Evolutionary conservation across 1,140 invertebrate species (phyloP).

Genomic region (Drosophila mauritiana): DNA sequence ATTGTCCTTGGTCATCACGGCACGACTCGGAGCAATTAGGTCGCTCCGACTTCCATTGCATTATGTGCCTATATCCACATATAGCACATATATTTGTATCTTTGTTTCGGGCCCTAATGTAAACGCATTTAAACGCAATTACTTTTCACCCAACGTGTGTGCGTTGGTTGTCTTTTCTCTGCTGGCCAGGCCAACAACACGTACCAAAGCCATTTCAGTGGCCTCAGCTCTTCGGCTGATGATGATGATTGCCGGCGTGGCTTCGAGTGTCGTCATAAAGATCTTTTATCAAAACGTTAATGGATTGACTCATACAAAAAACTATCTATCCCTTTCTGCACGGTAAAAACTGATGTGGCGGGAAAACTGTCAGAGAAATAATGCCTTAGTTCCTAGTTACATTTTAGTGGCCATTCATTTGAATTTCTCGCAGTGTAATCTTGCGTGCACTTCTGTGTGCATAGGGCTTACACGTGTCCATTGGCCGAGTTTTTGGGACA

Average conservation of each 20-base stretch:
- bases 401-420: neutral
- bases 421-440: neutral
- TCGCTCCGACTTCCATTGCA: constrained; percentile 29
- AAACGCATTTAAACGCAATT: constrained; percentile 82
- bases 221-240: constrained; percentile 50
- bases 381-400: too few species aligned
- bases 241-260: constrained; percentile 76
- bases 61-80: constrained; percentile 24
- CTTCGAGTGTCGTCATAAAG: constrained; percentile 84
- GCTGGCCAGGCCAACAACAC: constrained; percentile 71
- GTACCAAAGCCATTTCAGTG: constrained; percentile 72
- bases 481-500: constrained; percentile 41
- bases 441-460: constrained; percentile 53
- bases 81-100: constrained; percentile 3
- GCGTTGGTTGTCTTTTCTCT: constrained; percentile 32
- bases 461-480: constrained; percentile 53
- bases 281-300: constrained; percentile 84
- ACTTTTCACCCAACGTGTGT: constrained; percentile 70
- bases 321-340: constrained; percentile 20
- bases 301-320: constrained; percentile 74
- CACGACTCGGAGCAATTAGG: constrained; percentile 41
- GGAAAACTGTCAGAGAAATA: too few species aligned
- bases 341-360: neutral
- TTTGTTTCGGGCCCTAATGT: constrained; percentile 64
- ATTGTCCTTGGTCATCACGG: constrained; percentile 67